A percentile compares a stretch with the other conserved stretches of the same genome.
These are phyloP conservation scores for Sebastes iracundus DNA, from an alignment of 2,797 vertebrate species.

Conservation along the genomic window DNA sequence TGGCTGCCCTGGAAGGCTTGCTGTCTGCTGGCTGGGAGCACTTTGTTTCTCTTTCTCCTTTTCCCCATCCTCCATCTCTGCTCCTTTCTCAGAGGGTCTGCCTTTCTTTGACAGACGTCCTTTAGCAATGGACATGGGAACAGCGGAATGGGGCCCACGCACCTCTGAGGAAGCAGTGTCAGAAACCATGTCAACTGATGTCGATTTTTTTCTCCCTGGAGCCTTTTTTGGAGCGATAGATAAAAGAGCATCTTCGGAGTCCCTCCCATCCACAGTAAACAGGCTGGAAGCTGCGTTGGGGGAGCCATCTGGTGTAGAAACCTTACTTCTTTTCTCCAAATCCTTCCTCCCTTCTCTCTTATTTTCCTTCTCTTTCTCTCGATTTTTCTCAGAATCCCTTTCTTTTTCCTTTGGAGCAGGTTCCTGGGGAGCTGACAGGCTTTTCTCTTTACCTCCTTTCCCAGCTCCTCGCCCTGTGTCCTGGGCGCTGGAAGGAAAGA, in stretches of 20 bases:
- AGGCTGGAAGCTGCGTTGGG: slow-evolving; percentile 83
- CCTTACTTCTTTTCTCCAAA: slow-evolving; percentile 90
- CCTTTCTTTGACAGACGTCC: slow-evolving; percentile 89
- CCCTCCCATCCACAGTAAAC: slow-evolving; percentile 86
- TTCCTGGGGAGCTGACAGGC: slow-evolving; percentile 85
- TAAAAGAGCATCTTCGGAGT: slow-evolving; percentile 84
- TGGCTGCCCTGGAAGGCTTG: slow-evolving; percentile 76
- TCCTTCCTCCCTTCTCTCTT: slow-evolving; percentile 89
- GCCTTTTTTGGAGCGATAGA: slow-evolving; percentile 89
- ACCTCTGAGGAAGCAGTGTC: slow-evolving; percentile 83
- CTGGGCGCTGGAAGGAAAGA: slow-evolving; percentile 88
- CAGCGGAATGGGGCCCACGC: slow-evolving; percentile 65
- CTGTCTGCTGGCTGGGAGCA: slow-evolving; percentile 64
- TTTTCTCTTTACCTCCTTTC: slow-evolving; percentile 86
- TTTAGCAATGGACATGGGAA: slow-evolving; percentile 79
- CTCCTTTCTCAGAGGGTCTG: slow-evolving; percentile 79
- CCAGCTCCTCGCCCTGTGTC: slow-evolving; percentile 75
- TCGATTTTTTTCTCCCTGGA: slow-evolving; percentile 88
- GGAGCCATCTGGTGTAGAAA: slow-evolving; percentile 84
- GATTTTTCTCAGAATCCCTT: slow-evolving; percentile 89
- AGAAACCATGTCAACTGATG: slow-evolving; percentile 76
- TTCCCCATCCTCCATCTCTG: slow-evolving; percentile 85
- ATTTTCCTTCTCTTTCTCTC: slow-evolving; percentile 95
- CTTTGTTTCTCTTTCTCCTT: slow-evolving; percentile 81
- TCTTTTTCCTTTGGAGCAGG: slow-evolving; percentile 87